Evolutionary conservation across 2,888 invertebrate genomes (phyloP).

Genomic region (Margaritifera margaritifera): DNA sequence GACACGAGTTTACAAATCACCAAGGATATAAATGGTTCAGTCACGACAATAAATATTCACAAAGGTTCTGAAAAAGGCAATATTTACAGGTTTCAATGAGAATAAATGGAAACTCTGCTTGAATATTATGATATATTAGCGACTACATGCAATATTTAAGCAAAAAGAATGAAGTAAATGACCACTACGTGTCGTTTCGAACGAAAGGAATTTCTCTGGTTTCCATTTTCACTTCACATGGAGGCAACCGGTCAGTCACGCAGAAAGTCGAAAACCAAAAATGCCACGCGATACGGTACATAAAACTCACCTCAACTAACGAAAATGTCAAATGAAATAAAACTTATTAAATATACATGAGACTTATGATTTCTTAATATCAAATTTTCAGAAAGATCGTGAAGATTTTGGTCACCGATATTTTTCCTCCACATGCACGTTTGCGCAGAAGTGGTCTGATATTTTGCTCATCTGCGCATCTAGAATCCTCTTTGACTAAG

Average conservation of each 20-base stretch:
- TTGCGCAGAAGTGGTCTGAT: conserved; percentile 49
- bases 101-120: too few relatives aligned
- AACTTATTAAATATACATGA: conserved; percentile 34
- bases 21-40: too few relatives aligned
- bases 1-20: too few relatives aligned
- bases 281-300: conserved; percentile 2
- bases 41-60: too few relatives aligned
- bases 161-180: too few relatives aligned
- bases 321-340: conserved; percentile 2
- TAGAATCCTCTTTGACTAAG: background rate
- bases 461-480: conserved; percentile 32
- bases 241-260: conserved; percentile 1
- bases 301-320: conserved; percentile 14
- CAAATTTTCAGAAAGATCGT: conserved; percentile 11
- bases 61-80: too few relatives aligned
- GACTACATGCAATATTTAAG: too few relatives aligned
- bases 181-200: too few relatives aligned
- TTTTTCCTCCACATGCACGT: conserved; percentile 56
- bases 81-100: too few relatives aligned
- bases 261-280: background rate
- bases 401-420: conserved; percentile 20
- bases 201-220: conserved; percentile 1
- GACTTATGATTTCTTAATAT: conserved; percentile 18
- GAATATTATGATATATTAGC: too few relatives aligned
- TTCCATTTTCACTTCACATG: conserved; percentile 5